A percentile compares a stretch with the other conserved stretches of the same genome.
These are phyloP conservation scores for Drosophila ironensis DNA, from an alignment of 1,140 invertebrate genomes.

Conservation along the genomic window DNA sequence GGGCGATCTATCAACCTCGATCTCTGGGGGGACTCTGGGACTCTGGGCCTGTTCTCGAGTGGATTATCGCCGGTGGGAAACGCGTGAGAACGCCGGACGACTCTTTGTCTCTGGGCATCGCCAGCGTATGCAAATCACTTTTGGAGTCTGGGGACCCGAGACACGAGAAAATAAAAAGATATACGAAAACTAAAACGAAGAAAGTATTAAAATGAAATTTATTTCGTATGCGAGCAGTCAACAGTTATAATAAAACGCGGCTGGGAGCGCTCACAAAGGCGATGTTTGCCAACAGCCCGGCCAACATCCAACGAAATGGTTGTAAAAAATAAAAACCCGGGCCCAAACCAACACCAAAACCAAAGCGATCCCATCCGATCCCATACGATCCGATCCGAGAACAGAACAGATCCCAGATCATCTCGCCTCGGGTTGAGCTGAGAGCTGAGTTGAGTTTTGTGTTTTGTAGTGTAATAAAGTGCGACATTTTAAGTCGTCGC, in stretches of 20 bases:
- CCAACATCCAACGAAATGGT: conserved; percentile 42
- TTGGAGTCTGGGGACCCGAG: conserved; percentile 19
- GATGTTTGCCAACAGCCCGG: conserved; percentile 69
- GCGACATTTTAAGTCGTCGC: conserved; percentile 76
- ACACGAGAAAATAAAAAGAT: conserved; percentile 52
- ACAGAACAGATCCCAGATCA: conserved; percentile 7
- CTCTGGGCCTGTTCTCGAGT: conserved; percentile 14
- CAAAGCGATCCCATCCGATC: not conserved
- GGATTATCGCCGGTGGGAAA: conserved; percentile 70
- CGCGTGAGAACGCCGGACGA: conserved; percentile 60
- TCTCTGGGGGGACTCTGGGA: conserved; percentile 13
- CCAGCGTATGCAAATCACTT: conserved; percentile 71
- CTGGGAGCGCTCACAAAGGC: conserved; percentile 74
- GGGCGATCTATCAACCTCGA: conserved; percentile 62
- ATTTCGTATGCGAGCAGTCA: conserved; percentile 72
- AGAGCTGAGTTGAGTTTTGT: conserved; percentile 66
- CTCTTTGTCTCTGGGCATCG: not conserved
- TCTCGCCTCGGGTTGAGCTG: conserved; percentile 16
- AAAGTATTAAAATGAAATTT: conserved; percentile 80
- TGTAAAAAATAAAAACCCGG: conserved; percentile 49
- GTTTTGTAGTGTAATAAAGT: conserved; percentile 79
- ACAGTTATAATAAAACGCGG: conserved; percentile 78
- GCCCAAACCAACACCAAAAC: conserved; percentile 24
- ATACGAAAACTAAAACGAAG: conserved; percentile 78
- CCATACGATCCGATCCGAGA: not conserved